Evolutionary conservation across 2,888 invertebrate species (phyloP), one percentile per base, ranked within the genome.

Genomic region (Acrobeloides nanus): DNA sequence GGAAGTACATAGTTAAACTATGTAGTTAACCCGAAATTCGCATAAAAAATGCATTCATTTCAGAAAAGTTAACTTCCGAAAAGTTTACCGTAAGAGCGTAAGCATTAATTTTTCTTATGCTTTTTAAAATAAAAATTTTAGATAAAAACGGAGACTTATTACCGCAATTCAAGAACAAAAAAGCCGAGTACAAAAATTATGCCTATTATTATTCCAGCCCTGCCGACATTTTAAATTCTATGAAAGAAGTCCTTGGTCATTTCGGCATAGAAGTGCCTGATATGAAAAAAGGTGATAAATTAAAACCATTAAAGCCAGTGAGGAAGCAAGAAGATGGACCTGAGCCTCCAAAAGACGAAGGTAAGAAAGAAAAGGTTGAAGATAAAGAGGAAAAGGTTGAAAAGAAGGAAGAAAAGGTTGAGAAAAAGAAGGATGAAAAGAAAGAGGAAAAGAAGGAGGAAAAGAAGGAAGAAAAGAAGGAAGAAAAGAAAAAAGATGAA

Each of bases 171-270:
- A 69, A 66, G 54, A 70, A 70, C 59, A 69, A 67, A 55, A 70
- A 70, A 52, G 70, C 66, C 42, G 70, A 70, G 46, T 71, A 69
- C 62, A 70, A 70, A 53, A 70, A 70, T 51, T 70, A 71, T 57
- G 68, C 75, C 34, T 72, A 73, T 44, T 72, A 72, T 51, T 72
- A 72, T 55, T 62, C 70, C 15, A 64, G 62, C n/a, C 72, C 72
- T 12, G 69, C 69, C 29, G 72, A 72, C 47, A 66, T 72, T 21
- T 50, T 72, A 35, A 64, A 66, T 55, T 64, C 68, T 38, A 72
- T 72, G 72, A 68, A 68, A 48, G 64, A 66, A 32, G 68, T 72
- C 15, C 47, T 69, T 17, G 53, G 57, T 29, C 59, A 72, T 49
- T 67, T 58, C 47, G 64, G 57, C 39, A 54, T 70, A 12, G 67